A percentile compares a stretch with the other conserved stretches of the same genome.
phyloP scores from a whole-genome alignment of 2,113 vertebrate species.

The Aplodontia rufa region DNA sequence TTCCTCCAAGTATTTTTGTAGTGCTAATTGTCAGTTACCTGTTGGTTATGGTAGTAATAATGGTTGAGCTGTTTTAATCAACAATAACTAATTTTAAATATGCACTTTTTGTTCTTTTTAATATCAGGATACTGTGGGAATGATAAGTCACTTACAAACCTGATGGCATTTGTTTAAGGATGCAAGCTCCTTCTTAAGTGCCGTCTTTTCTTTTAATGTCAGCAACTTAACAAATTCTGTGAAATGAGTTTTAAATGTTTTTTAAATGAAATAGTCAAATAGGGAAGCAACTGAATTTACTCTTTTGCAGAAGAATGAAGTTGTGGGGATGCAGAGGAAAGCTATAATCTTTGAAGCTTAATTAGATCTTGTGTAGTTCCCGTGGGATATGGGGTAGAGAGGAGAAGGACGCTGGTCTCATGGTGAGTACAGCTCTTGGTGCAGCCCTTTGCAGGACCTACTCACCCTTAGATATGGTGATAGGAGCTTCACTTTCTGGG shows the following conservation, averaged over 20 bases:
- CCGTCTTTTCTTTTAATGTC: neutral
- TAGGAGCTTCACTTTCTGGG: neutral
- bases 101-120: neutral
- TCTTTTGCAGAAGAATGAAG: conserved; percentile 2
- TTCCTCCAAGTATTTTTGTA: neutral
- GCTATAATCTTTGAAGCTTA: neutral
- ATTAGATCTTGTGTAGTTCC: neutral
- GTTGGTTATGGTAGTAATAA: conserved; percentile 16
- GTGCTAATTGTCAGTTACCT: conserved; percentile 13
- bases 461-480: neutral
- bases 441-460: neutral
- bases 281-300: neutral
- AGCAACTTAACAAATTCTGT: neutral
- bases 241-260: conserved; percentile 1
- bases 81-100: neutral
- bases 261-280: neutral
- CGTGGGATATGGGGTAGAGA: too few species aligned
- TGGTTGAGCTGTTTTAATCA: neutral
- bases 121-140: neutral
- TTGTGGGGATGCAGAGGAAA: neutral
- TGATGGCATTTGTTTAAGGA: neutral
- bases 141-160: neutral
- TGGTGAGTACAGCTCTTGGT: neutral
- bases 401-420: neutral
- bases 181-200: conserved; percentile 7